Percentiles rank a stretch among this genome's conserved stretches.
Evolutionary conservation across 2,113 vertebrate genomes (phyloP).

Genomic region (Trematomus loennbergii): DNA sequence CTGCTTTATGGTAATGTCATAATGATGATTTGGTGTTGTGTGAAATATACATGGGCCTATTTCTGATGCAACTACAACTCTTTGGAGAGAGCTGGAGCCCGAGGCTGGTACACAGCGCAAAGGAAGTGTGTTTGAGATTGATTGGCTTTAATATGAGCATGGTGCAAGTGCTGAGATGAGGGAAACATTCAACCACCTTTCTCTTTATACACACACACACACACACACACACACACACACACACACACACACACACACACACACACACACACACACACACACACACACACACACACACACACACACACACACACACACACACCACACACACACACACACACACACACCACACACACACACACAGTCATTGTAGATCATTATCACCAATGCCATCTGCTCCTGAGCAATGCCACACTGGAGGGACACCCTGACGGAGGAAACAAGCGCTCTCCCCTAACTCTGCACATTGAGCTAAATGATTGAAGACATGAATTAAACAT

Average conservation of each 20-base stretch:
- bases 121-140: slow-evolving; percentile 37
- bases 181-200: slow-evolving; percentile 31
- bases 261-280: slow-evolving; percentile 4
- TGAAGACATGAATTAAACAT: slow-evolving; percentile 60
- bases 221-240: slow-evolving; percentile 1
- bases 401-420: slow-evolving; percentile 55
- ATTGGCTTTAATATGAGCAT: slow-evolving; percentile 61
- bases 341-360: too few species aligned
- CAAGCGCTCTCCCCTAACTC: slow-evolving; percentile 55
- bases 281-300: slow-evolving; percentile 2
- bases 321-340: slow-evolving; percentile 9
- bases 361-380: slow-evolving; percentile 57
- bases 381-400: slow-evolving; percentile 68
- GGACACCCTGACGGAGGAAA: slow-evolving; percentile 56
- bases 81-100: slow-evolving; percentile 13
- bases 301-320: slow-evolving; percentile 18
- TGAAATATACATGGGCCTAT: slow-evolving; percentile 33
- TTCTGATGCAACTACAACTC: slow-evolving; percentile 28
- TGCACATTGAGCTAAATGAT: slow-evolving; percentile 56
- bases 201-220: neutral
- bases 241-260: too few species aligned
- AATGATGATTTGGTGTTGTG: slow-evolving; percentile 29
- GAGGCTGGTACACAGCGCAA: slow-evolving; percentile 4
- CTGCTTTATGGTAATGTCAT: slow-evolving; percentile 35
- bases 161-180: slow-evolving; percentile 49